These are phyloP conservation scores for Parambassis ranga DNA, from an alignment of 2,797 vertebrate genomes.

Conservation along the genomic window DNA sequence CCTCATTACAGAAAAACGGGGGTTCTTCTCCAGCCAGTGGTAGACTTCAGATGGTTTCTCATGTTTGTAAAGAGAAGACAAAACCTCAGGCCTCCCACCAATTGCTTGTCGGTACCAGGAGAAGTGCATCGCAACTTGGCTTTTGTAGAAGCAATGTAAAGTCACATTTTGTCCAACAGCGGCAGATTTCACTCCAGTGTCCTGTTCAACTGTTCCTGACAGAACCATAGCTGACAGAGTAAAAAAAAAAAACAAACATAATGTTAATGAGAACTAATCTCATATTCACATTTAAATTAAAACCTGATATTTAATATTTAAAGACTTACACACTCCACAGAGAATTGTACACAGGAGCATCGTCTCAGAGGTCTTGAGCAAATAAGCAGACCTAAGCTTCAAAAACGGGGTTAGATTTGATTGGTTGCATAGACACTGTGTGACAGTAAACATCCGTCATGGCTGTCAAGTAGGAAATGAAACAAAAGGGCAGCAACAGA, in stretches of 20 bases:
- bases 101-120: conserved; percentile 68
- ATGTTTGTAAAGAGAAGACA: conserved; percentile 60
- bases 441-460: neutral
- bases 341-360: conserved; percentile 13
- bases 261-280: neutral
- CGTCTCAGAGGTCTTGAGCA: neutral
- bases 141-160: conserved; percentile 52
- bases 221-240: neutral
- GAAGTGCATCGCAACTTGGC: conserved; percentile 59
- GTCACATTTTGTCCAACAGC: conserved; percentile 45
- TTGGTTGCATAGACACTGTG: conserved; percentile 19
- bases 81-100: conserved; percentile 49
- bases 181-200: conserved; percentile 5
- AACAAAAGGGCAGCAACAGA: rapidly evolving
- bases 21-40: conserved; percentile 22
- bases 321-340: conserved; percentile 40
- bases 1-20: conserved; percentile 46
- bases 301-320: rapidly evolving
- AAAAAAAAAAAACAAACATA: neutral
- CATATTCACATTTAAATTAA: neutral
- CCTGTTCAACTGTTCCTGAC: neutral
- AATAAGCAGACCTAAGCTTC: neutral
- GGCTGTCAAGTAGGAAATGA: neutral
- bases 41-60: neutral
- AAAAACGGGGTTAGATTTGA: conserved; percentile 25